phyloP scores from a whole-genome alignment of 2,797 vertebrate species.

The Tadarida brasiliensis region DNA sequence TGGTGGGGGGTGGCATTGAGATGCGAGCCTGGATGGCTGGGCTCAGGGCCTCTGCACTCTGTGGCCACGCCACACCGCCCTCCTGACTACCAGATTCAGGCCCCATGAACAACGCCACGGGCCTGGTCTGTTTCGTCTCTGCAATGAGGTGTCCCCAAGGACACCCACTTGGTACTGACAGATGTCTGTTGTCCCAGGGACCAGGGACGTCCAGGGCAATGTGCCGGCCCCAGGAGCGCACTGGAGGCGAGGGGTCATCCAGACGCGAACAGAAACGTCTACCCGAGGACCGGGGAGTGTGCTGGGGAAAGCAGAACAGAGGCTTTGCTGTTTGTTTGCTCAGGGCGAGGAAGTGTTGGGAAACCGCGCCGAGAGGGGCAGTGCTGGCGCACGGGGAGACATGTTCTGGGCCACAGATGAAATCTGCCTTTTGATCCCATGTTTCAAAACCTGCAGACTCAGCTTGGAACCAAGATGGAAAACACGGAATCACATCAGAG shows the following conservation, averaged over 20 bases:
- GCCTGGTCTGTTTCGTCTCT: background rate
- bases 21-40: background rate
- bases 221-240: accelerated
- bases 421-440: background rate
- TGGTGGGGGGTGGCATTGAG: background rate
- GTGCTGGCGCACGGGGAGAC: background rate
- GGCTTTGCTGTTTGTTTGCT: background rate
- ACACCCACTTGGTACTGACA: background rate
- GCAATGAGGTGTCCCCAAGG: background rate
- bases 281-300: background rate
- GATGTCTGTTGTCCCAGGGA: background rate
- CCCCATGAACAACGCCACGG: accelerated
- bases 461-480: background rate
- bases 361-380: background rate
- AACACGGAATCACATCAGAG: background rate
- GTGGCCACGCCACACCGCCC: background rate
- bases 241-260: background rate
- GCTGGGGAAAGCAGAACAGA: background rate
- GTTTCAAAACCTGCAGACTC: background rate
- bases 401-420: background rate
- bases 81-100: too few species aligned
- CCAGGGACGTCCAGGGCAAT: background rate
- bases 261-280: background rate
- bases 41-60: background rate
- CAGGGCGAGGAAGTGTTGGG: background rate